phyloP scores from a whole-genome alignment of 2,113 vertebrate species.

The Raphicerus campestris region DNA sequence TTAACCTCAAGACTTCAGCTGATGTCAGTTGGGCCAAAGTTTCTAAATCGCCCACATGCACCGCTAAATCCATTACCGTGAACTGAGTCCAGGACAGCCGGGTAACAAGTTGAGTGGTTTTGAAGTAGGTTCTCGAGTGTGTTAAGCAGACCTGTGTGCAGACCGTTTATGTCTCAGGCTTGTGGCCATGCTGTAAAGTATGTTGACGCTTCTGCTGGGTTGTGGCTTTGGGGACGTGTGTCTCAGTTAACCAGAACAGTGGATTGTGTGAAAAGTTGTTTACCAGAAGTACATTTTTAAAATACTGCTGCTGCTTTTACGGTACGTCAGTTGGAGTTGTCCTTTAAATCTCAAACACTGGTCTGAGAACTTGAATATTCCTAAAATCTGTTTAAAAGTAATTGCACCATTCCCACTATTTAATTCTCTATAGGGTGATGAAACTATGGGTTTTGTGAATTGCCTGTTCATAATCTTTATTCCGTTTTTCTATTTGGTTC shows the following conservation, averaged over 20 bases:
- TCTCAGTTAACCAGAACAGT: background rate
- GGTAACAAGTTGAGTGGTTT: background rate
- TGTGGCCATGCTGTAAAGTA: background rate
- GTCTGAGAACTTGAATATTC: background rate
- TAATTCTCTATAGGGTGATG: background rate
- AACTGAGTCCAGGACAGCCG: background rate
- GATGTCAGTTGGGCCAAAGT: background rate
- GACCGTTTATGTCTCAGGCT: background rate
- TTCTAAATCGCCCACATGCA: background rate
- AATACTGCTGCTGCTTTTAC: background rate
- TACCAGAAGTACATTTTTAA: background rate
- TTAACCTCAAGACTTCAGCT: constrained; percentile 19
- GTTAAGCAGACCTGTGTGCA: background rate
- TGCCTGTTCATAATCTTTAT: background rate
- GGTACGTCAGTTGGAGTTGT: background rate
- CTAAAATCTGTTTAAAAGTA: background rate
- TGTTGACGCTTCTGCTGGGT: background rate
- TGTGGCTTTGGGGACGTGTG: background rate
- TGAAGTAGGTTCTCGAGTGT: background rate
- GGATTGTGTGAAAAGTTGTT: background rate
- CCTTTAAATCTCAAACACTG: background rate
- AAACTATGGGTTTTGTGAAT: background rate
- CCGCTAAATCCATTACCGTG: background rate
- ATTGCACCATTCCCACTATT: background rate
- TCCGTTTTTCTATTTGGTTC: background rate